phyloP scores from a whole-genome alignment of 2,888 invertebrate genomes.

The Cyclophora albipunctata region DNA sequence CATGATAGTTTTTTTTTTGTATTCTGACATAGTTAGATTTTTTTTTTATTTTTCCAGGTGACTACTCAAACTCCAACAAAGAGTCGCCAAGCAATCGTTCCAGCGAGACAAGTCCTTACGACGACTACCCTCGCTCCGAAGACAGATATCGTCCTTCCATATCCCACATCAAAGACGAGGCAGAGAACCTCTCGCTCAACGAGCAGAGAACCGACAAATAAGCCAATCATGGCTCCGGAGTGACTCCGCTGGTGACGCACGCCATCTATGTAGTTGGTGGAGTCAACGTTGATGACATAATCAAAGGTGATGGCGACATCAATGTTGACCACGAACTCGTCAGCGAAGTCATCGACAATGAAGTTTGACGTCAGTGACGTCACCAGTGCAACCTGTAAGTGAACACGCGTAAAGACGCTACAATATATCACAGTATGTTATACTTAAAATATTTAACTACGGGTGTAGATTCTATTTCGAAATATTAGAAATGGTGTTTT shows the following conservation, averaged over 20 bases:
- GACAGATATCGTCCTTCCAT: conserved; percentile 60
- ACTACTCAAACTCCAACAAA: conserved; percentile 58
- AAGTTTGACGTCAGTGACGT: neutral
- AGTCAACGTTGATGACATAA: neutral
- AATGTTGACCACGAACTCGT: neutral
- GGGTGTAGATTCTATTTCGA: conserved; percentile 68
- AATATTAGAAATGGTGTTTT: conserved; percentile 55
- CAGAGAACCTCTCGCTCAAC: conserved; percentile 69
- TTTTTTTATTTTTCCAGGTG: conserved; percentile 25
- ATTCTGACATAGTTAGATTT: neutral
- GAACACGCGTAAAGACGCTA: conserved; percentile 13
- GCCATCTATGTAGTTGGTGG: neutral
- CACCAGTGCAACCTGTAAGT: conserved; percentile 1
- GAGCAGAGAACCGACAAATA: conserved; percentile 71
- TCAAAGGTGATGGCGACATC: neutral
- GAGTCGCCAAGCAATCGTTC: conserved; percentile 62
- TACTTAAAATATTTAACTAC: conserved; percentile 50
- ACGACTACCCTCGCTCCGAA: conserved; percentile 58
- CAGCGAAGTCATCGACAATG: neutral
- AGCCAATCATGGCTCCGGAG: conserved; percentile 9
- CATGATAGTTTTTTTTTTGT: too few species aligned
- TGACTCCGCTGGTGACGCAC: neutral
- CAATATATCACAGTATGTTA: conserved; percentile 44
- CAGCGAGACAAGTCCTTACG: conserved; percentile 63
- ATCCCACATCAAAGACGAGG: conserved; percentile 67